phyloP scores from a whole-genome alignment of 1,140 invertebrate genomes.

The Lepidurus arcticus region DNA sequence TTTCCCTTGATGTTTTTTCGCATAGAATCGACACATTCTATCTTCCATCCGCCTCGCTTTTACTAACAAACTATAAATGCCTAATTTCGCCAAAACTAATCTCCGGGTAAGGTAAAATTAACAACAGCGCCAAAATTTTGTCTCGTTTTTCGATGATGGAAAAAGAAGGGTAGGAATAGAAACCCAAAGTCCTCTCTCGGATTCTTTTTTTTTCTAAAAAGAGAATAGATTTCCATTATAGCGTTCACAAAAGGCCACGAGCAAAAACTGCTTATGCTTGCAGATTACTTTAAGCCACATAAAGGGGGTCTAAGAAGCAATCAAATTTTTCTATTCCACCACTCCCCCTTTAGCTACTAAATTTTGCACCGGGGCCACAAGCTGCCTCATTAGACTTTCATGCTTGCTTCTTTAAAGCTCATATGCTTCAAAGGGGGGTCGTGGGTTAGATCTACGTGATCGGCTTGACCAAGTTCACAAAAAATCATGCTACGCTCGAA shows the following conservation, averaged over 20 bases:
- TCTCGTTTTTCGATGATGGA: too few relatives aligned
- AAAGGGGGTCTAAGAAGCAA: conserved; percentile 8
- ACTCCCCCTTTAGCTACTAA: background rate
- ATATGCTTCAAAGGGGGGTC: conserved; percentile 17
- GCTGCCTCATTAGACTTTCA: conserved; percentile 8
- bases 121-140: background rate
- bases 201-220: background rate
- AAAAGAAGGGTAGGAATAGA: too few relatives aligned
- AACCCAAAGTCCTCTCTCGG: too few relatives aligned
- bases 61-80: background rate
- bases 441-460: background rate
- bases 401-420: conserved; percentile 7
- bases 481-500: background rate
- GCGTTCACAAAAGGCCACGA: background rate
- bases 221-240: background rate
- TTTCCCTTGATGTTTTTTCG: too few relatives aligned
- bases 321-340: conserved; percentile 16
- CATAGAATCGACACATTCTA: too few relatives aligned
- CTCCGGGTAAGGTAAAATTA: background rate
- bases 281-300: conserved; percentile 22
- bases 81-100: conserved; percentile 5
- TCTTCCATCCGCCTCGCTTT: background rate
- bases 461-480: background rate
- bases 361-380: background rate
- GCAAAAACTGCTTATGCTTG: background rate